Base-by-base conservation (phyloP, 2,797 vertebrate species). In the Sebastes alutus region DNA sequence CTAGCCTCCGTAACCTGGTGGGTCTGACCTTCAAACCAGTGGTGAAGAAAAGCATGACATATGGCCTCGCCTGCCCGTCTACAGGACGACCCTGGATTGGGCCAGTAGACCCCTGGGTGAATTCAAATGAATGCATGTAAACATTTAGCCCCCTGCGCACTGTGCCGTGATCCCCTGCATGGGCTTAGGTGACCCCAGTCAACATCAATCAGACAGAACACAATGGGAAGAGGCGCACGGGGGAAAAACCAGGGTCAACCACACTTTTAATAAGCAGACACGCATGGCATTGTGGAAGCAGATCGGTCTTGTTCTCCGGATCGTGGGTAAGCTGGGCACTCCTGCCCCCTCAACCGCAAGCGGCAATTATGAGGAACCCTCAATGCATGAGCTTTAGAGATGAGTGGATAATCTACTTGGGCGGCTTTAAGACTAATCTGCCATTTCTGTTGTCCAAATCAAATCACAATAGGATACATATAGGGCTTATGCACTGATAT, bases 371-470 rank as follows among this genome's bases (percentile, higher is more conserved):
- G 88, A 93, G 93, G 87, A 92, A 84, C 91, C 85, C 82, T 94
- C 86, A 80, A 91, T 84, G 94, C 94, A 96, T 94, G 89, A 94
- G 94, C 91, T 94, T 90, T 85, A 86, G 94, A 94, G 95, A 96
- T 96, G 95, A 96, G 94, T 95, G 90, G 93, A 94, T 96, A 93
- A 95, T 95, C 94, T 95, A 89, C 91, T 95, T 92, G 76, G 75
- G 74, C n/a, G 82, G 93, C 93, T 94, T 94, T 92, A 89, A 87
- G 81, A 88, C 90, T 95, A 94, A 95, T 96, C 94, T 94, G 89
- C 87, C 91, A 94, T 95, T 94, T 93, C 91, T 89, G 83, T 81
- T 94, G 88, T 93, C 90, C 88, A 88, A 90, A 95, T 94, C 85
- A 92, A 93, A 95, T 93, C 92, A 90, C 93, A 92, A 87, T 81